Evolutionary conservation across 92 coral and sea anemone genomes (phyloP).

Genomic region (Parazoanthus swiftii): DNA sequence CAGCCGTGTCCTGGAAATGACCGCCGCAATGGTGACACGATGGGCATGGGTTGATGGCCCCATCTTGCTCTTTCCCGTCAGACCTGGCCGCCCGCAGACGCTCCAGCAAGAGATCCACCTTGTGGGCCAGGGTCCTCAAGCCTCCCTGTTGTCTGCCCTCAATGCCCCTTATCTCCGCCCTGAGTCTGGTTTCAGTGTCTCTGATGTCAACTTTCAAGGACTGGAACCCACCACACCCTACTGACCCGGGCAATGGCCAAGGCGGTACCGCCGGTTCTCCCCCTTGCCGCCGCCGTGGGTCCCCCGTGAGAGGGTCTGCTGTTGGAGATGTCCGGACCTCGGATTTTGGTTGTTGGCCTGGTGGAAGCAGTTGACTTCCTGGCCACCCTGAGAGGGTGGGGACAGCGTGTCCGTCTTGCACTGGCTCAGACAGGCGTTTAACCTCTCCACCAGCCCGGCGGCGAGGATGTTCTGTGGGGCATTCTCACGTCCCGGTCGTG

Average conservation of each 20-base stretch:
- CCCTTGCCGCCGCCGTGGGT: slow-evolving; percentile 16
- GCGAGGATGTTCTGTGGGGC: no score
- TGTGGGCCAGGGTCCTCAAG: slow-evolving; percentile 11
- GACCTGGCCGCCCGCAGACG: slow-evolving; percentile 13
- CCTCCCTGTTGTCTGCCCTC: slow-evolving; percentile 11
- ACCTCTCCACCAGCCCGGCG: no score
- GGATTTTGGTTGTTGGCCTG: slow-evolving; percentile 15
- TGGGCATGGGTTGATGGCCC: slow-evolving; percentile 11
- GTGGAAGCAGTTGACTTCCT: slow-evolving; percentile 15
- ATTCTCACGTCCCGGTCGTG: no score
- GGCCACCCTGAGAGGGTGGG: slow-evolving; percentile 18
- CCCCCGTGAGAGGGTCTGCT: slow-evolving; percentile 17
- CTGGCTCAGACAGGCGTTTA: slow-evolving; percentile 7
- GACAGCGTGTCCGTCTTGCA: slow-evolving; percentile 16
- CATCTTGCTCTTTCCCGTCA: slow-evolving; percentile 9
- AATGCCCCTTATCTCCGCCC: slow-evolving; percentile 11
- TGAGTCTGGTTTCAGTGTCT: slow-evolving; percentile 8
- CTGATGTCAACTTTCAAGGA: slow-evolving; percentile 8
- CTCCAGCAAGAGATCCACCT: slow-evolving; percentile 10
- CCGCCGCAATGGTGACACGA: slow-evolving; percentile 11
- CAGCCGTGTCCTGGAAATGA: not conserved
- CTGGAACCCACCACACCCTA: slow-evolving; percentile 11
- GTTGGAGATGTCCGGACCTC: slow-evolving; percentile 16
- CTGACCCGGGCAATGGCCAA: slow-evolving; percentile 11
- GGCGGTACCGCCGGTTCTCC: slow-evolving; percentile 15